Conservation (phyloP, 2,797 vertebrate genomes). For the Notolepis coatsorum region DNA sequence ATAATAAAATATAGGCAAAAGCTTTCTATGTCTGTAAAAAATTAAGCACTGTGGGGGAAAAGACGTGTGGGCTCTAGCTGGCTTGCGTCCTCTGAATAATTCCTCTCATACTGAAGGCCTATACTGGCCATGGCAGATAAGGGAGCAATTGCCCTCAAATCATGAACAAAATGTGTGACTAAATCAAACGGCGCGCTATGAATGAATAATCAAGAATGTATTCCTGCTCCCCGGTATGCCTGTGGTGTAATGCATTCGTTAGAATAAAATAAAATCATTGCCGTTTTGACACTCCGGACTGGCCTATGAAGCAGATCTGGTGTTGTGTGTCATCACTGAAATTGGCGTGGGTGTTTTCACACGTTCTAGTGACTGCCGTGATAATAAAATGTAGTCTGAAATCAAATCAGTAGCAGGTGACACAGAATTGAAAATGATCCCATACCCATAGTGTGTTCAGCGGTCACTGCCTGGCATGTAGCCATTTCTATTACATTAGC, state of each 20-base stretch:
- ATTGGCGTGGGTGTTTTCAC: slow-evolving; percentile 46
- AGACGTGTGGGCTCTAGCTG: slow-evolving; percentile 21
- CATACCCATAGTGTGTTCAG: slow-evolving; percentile 16
- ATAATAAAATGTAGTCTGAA: slow-evolving; percentile 22
- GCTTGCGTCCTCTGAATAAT: neutral
- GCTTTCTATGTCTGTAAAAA: slow-evolving; percentile 10
- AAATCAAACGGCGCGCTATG: slow-evolving; percentile 17
- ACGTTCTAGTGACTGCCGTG: slow-evolving; percentile 48
- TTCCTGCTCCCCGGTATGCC: neutral
- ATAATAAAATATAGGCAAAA: slow-evolving; percentile 16
- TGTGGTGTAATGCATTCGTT: slow-evolving; percentile 6
- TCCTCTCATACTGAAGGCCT: neutral
- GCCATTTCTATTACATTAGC: slow-evolving; percentile 36
- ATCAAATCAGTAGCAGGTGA: slow-evolving; percentile 41
- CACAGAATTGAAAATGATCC: slow-evolving; percentile 47
- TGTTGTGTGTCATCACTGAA: slow-evolving; percentile 18
- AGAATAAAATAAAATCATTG: slow-evolving; percentile 21
- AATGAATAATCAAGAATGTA: slow-evolving; percentile 21
- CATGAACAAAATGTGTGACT: neutral
- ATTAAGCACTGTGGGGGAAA: slow-evolving; percentile 6
- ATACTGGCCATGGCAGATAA: neutral
- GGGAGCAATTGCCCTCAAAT: neutral
- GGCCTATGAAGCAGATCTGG: slow-evolving; percentile 11
- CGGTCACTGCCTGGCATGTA: slow-evolving; percentile 29
- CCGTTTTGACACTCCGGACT: neutral